Percentiles rank a stretch among this genome's conserved stretches.
phyloP scores from a whole-genome alignment of 2,113 vertebrate species.

The Lontra canadensis region DNA sequence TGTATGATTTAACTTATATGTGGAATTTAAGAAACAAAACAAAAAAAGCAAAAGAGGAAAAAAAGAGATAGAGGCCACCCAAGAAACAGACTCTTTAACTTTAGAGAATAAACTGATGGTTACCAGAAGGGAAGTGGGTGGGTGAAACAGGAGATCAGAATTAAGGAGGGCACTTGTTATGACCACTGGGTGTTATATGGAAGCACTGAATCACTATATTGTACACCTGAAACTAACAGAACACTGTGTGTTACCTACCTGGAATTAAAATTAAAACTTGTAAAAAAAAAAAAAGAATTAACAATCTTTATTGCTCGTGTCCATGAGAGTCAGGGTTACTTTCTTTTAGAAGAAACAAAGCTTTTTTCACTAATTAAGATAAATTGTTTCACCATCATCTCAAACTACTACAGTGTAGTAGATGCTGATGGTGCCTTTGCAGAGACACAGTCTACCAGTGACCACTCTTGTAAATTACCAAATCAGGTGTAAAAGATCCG shows the following conservation, averaged over 20 bases:
- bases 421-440: not conserved
- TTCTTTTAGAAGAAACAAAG: not conserved
- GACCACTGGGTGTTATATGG: not conserved
- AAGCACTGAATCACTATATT: not conserved
- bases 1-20: not conserved
- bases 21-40: not conserved
- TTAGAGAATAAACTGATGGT: not conserved
- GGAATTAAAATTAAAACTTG: too few species aligned
- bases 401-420: not conserved
- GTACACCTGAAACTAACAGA: not conserved
- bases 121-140: not conserved
- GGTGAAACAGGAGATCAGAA: not conserved
- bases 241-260: not conserved
- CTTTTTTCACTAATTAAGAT: not conserved
- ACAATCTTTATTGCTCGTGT: not conserved
- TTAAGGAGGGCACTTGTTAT: not conserved
- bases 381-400: not conserved
- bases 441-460: not conserved
- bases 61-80: not conserved
- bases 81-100: not conserved
- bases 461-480: too few species aligned
- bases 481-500: not conserved
- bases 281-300: not conserved
- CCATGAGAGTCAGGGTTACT: not conserved
- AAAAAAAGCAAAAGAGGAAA: not conserved